These are phyloP conservation scores for Akabosia matsudoensis DNA, from an alignment of 1,140 invertebrate genomes.

Conservation along the genomic window DNA sequence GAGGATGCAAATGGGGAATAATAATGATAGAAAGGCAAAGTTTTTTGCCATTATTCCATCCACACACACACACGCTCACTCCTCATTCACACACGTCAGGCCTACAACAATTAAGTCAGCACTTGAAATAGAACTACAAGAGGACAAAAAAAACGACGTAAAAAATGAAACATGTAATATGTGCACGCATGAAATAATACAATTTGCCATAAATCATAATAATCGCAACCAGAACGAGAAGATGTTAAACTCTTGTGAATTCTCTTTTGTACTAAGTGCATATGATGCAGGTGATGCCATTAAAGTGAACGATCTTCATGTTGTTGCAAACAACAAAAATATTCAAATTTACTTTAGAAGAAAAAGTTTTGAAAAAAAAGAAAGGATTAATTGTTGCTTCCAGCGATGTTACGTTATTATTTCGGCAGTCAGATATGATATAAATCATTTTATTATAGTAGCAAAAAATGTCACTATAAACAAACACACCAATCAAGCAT, in stretches of 20 bases:
- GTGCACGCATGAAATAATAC: neutral
- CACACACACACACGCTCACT: neutral
- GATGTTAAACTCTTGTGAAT: neutral
- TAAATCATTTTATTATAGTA: no score
- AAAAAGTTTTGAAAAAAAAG: no score
- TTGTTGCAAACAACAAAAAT: no score
- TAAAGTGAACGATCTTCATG: no score
- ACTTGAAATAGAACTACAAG: constrained; percentile 11
- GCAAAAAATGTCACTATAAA: no score
- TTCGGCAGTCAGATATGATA: neutral
- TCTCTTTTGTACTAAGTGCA: no score
- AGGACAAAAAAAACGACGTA: neutral
- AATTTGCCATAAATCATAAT: neutral
- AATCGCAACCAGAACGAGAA: neutral
- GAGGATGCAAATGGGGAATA: neutral
- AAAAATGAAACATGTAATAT: neutral
- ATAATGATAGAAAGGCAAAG: neutral
- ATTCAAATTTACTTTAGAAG: no score
- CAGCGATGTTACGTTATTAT: neutral
- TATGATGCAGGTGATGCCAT: no score
- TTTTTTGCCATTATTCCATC: neutral
- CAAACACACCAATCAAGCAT: no score
- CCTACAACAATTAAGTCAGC: constrained; percentile 2
- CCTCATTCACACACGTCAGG: neutral
- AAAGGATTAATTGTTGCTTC: neutral